Percentiles rank a stretch among this genome's conserved stretches.
phyloP scores from a whole-genome alignment of 1,140 invertebrate species.

The Caenorhabditis latens region DNA sequence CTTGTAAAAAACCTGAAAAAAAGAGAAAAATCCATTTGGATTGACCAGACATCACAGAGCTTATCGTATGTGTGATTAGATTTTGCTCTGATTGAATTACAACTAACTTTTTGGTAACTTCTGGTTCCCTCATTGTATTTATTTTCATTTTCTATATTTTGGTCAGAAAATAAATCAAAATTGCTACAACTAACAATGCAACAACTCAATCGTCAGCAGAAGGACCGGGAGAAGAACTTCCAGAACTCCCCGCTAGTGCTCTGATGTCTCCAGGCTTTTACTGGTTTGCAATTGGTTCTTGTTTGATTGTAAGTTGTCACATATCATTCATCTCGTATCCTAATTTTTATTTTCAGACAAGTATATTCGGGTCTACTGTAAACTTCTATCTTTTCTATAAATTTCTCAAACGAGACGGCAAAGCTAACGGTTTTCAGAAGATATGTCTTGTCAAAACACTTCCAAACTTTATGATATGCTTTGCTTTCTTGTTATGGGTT shows the following conservation, averaged over 20 bases:
- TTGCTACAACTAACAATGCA: constrained; percentile 1
- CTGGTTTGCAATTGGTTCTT: not conserved
- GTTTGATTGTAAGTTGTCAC: not conserved
- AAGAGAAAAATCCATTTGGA: not conserved
- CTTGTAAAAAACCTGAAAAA: not conserved
- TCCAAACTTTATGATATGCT: constrained; percentile 3
- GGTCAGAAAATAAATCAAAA: not conserved
- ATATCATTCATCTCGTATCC: not conserved
- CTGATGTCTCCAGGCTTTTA: constrained; percentile 7
- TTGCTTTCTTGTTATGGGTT: constrained; percentile 7
- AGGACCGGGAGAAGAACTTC: constrained; percentile 16
- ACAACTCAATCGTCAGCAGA: not conserved
- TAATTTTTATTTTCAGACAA: not conserved
- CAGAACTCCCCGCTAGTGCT: not conserved
- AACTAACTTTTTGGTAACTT: not conserved
- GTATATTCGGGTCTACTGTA: not conserved
- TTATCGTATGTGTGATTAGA: too few relatives aligned
- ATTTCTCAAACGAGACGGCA: not conserved
- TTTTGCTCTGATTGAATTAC: too few relatives aligned
- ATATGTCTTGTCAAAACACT: not conserved
- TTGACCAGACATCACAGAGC: not conserved
- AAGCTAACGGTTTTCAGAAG: constrained; percentile 11
- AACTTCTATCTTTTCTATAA: not conserved
- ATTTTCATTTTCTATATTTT: not conserved
- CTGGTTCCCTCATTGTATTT: not conserved